Evolutionary conservation across 2,113 vertebrate genomes (phyloP).

Genomic region (Maccullochella peelii): DNA sequence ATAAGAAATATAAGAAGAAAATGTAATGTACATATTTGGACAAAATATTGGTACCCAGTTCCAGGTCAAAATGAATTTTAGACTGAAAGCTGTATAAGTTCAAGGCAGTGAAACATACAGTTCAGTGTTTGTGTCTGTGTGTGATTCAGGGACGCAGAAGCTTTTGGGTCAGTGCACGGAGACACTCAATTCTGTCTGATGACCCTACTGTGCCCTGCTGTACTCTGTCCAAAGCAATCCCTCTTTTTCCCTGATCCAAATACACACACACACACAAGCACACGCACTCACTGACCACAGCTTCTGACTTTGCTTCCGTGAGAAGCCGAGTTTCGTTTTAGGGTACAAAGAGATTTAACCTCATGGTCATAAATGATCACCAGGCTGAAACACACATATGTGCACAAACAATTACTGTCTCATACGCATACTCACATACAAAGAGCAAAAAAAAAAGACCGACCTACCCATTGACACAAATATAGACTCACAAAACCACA

Average conservation of each 20-base stretch:
- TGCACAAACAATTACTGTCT: conserved; percentile 15
- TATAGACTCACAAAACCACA: conserved; percentile 2
- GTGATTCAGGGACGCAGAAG: conserved; percentile 17
- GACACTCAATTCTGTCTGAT: conserved; percentile 43
- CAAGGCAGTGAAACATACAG: neutral
- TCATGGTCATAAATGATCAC: conserved; percentile 64
- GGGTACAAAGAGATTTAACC: conserved; percentile 45
- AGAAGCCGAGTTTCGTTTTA: conserved; percentile 55
- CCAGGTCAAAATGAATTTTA: neutral
- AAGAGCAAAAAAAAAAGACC: neutral
- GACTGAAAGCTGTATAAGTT: neutral
- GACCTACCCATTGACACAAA: conserved; percentile 15
- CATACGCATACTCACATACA: neutral
- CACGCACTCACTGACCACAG: neutral
- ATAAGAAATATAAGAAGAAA: too few relatives aligned
- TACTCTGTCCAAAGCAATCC: conserved; percentile 48
- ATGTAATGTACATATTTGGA: neutral
- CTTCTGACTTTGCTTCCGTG: conserved; percentile 55
- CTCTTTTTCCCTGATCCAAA: conserved; percentile 23
- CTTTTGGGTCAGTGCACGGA: conserved; percentile 53
- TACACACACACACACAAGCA: neutral
- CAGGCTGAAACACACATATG: conserved; percentile 23
- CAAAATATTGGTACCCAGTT: too few relatives aligned
- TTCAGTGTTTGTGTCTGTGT: neutral
- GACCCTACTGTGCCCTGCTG: conserved; percentile 45